Conservation (phyloP, 1,140 invertebrate genomes). For the Brachionus rubens region DNA sequence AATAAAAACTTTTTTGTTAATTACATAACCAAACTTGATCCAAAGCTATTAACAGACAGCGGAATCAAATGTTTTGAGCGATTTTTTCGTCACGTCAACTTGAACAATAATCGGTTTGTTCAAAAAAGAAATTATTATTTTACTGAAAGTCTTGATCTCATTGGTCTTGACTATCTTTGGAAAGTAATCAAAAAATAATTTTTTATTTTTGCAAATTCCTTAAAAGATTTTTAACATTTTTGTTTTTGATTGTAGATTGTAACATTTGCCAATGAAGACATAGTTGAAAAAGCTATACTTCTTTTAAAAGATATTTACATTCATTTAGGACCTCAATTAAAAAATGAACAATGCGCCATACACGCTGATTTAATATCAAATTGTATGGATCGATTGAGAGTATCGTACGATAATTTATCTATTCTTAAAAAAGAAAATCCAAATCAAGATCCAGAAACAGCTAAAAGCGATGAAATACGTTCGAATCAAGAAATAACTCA, state of each 20-base stretch:
- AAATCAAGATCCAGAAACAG: neutral
- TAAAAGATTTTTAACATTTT: too few relatives aligned
- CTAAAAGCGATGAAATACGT: slow-evolving; percentile 14
- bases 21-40: slow-evolving; percentile 87
- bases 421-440: slow-evolving; percentile 51
- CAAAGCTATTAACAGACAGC: slow-evolving; percentile 83
- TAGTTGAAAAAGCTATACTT: slow-evolving; percentile 83
- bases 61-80: slow-evolving; percentile 89
- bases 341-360: slow-evolving; percentile 70
- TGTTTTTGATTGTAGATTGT: too few relatives aligned
- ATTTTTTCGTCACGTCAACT: slow-evolving; percentile 95
- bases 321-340: slow-evolving; percentile 79
- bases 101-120: slow-evolving; percentile 86
- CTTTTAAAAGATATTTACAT: slow-evolving; percentile 88
- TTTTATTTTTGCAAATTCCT: too few relatives aligned
- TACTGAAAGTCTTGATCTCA: slow-evolving; percentile 72
- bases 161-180: slow-evolving; percentile 94
- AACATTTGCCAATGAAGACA: slow-evolving; percentile 81
- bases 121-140: slow-evolving; percentile 75
- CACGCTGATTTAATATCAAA: slow-evolving; percentile 87
- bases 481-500: slow-evolving; percentile 62
- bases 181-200: slow-evolving; percentile 65
- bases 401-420: slow-evolving; percentile 68
- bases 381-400: slow-evolving; percentile 78
- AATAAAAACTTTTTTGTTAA: slow-evolving; percentile 93